Evolutionary conservation across 2,888 invertebrate species (phyloP).

Genomic region (Stenchaetothrips biformis): DNA sequence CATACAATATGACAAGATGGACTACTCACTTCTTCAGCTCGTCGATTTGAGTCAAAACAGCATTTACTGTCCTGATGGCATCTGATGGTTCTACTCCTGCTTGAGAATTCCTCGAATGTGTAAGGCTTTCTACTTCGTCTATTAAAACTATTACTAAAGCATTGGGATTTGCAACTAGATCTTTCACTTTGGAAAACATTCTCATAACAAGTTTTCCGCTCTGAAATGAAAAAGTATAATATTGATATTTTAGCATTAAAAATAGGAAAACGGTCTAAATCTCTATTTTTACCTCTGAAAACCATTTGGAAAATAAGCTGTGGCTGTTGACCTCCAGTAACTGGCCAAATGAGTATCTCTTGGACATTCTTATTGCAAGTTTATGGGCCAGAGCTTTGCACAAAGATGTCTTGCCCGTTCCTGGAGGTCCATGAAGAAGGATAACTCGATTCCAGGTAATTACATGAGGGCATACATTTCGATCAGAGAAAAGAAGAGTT

Average conservation of each 20-base stretch:
- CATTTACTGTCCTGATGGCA: slow-evolving; percentile 93
- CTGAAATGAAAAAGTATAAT: slow-evolving; percentile 48
- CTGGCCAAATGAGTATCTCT: slow-evolving; percentile 62
- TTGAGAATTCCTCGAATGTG: slow-evolving; percentile 75
- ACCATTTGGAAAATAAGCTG: slow-evolving; percentile 97
- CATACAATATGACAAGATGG: slow-evolving; percentile 7
- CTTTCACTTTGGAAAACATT: slow-evolving; percentile 81
- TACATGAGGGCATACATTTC: slow-evolving; percentile 72
- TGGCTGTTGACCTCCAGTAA: slow-evolving; percentile 95
- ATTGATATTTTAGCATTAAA: slow-evolving; percentile 30
- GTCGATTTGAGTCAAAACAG: slow-evolving; percentile 90
- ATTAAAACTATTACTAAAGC: slow-evolving; percentile 85
- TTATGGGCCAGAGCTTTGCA: slow-evolving; percentile 94
- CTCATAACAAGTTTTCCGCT: slow-evolving; percentile 95
- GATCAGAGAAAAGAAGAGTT: slow-evolving; percentile 77
- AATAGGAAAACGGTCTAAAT: slow-evolving; percentile 27
- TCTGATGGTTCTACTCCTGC: slow-evolving; percentile 88
- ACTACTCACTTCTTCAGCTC: slow-evolving; percentile 61
- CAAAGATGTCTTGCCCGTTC: slow-evolving; percentile 93
- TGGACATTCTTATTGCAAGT: slow-evolving; percentile 65
- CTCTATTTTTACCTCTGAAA: slow-evolving; percentile 69
- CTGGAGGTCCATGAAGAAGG: slow-evolving; percentile 79
- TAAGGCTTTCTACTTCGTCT: slow-evolving; percentile 94
- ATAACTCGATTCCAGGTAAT: slow-evolving; percentile 86
- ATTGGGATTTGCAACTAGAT: slow-evolving; percentile 68